Evolutionary conservation across 2,113 vertebrate species (phyloP).

Genomic region (Percina caprodes): DNA sequence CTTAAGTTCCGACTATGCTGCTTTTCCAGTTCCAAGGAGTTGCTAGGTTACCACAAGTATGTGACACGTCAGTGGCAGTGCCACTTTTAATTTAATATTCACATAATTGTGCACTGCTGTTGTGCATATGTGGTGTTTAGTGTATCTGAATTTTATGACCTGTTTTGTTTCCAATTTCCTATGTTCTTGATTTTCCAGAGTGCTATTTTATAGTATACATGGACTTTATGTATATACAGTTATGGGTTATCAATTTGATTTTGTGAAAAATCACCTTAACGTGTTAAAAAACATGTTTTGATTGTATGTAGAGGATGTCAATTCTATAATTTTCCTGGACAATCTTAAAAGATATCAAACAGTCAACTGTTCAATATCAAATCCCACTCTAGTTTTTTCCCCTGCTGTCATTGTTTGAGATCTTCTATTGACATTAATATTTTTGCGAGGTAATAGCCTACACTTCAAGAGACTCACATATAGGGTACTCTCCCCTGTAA

Average conservation of each 20-base stretch:
- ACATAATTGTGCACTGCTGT: background rate
- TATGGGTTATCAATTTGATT: background rate
- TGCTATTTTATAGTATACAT: background rate
- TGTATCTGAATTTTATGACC: background rate
- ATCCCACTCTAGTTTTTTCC: background rate
- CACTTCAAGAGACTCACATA: background rate
- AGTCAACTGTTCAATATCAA: background rate
- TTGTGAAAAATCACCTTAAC: background rate
- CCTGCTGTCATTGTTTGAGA: background rate
- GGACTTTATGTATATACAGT: background rate
- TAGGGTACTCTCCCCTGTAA: background rate
- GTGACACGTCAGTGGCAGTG: slow-evolving; percentile 77
- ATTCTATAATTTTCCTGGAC: too few relatives aligned
- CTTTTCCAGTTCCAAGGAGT: slow-evolving; percentile 60
- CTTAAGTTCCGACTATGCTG: background rate
- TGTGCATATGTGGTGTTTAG: background rate
- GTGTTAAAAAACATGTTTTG: background rate
- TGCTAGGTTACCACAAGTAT: slow-evolving; percentile 84
- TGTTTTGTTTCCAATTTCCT: background rate
- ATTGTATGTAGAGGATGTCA: background rate
- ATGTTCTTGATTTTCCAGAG: background rate
- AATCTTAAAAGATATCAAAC: too few relatives aligned
- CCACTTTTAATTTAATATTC: slow-evolving; percentile 2
- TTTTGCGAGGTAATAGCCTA: slow-evolving; percentile 9
- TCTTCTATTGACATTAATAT: slow-evolving; percentile 10